Evolutionary conservation across 30 jellyfish, hydroid and myxozoan genomes (phyloP), one percentile per base, ranked within the genome.

Genomic region (Haliclystus octoradiatus): DNA sequence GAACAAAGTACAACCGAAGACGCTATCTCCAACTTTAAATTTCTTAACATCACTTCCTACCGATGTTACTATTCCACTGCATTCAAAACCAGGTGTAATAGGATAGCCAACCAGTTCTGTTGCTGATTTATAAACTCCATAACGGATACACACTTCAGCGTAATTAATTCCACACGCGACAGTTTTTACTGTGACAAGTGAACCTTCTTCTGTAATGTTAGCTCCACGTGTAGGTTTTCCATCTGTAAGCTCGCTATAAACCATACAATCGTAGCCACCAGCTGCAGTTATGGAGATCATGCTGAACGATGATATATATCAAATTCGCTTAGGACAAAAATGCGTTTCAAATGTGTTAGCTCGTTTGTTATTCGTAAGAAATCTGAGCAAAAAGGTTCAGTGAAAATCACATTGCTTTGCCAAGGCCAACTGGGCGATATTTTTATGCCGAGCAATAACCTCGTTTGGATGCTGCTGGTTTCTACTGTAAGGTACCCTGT

Each of bases 1-100:
- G 74, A 86, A 86, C 34, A 79, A 66, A 32, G 92, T 73, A 12
- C 73, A 80, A 62, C 96, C 96, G 53, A 87, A 81, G 0, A 86
- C 96, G 0, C 30, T 70, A 47, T 86, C 96, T 2, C 96, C 96
- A 40, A 73, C 69, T 52, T 63, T 66, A 57, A 79, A 86, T 19
- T 71, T 69, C 0, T 72, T 40, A 1, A 79, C 96, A 52, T 86
- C 80, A n/a, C 67, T 69, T 26, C 96, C 96, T 31, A 86, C 74
- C 2, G 64, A 34, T 3, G 50, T 66, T 19, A 86, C 70, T 49
- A 33, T 76, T 5, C 96, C 96, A 65, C 96, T 86, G 65, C 79
- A 86, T 57, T 86, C 96, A 62, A 86, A 86, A 28, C 96, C 96
- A 1, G 96, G 96, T 1, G 96, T 86, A 26, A 86, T 86, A 4